Conservation (phyloP, 2,888 invertebrate genomes). For the Penaeus monodon region DNA sequence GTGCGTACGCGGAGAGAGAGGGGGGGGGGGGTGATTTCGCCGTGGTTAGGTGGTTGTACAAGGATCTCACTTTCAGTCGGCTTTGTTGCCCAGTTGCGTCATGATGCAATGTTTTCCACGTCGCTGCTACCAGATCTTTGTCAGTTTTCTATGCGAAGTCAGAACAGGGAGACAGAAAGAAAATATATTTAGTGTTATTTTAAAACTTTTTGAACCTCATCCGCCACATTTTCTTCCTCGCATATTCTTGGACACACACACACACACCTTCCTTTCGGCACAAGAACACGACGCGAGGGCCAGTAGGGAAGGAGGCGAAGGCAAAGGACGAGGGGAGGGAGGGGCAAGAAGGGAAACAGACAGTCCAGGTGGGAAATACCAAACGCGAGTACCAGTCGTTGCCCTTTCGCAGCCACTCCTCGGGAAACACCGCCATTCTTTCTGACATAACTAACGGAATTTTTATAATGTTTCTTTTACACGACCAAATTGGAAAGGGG, state of each 20-base stretch:
- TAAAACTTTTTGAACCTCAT: too few species aligned
- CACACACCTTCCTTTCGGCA: too few species aligned
- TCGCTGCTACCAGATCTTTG: background rate
- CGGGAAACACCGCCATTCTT: too few species aligned
- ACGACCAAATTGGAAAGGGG: too few species aligned
- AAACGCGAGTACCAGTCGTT: too few species aligned
- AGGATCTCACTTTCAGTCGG: constrained; percentile 31
- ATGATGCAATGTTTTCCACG: constrained; percentile 8
- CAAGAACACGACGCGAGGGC: background rate
- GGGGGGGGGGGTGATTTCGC: background rate
- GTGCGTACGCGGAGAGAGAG: background rate
- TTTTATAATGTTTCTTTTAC: too few species aligned
- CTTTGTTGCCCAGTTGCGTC: constrained; percentile 19
- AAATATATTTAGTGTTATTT: too few species aligned
- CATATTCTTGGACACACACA: too few species aligned
- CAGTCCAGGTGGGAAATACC: constrained; percentile 9
- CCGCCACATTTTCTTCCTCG: too few species aligned
- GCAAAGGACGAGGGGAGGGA: background rate
- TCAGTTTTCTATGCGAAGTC: background rate
- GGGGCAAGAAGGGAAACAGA: background rate
- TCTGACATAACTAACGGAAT: too few species aligned
- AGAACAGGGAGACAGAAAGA: too few species aligned
- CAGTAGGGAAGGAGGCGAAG: background rate
- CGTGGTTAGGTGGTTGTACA: constrained; percentile 5
- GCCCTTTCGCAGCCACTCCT: too few species aligned